Conservation (phyloP, 2,113 vertebrate species). For the Rostratula benghalensis region DNA sequence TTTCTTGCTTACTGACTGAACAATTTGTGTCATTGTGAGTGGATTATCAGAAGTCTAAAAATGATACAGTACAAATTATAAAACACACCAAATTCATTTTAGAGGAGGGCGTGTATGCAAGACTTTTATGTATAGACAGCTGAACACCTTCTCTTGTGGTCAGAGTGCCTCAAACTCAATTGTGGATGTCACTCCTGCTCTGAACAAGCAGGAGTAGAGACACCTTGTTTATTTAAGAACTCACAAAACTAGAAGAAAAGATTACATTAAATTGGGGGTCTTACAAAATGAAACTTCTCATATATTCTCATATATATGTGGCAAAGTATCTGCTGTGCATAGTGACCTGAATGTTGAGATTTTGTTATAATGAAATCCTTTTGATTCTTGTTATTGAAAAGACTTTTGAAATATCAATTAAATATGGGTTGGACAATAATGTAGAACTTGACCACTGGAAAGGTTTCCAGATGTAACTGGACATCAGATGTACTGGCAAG, state of each 20-base stretch:
- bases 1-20: not conserved
- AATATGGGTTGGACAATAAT: slow-evolving; percentile 7
- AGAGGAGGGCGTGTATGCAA: not conserved
- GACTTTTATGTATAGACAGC: not conserved
- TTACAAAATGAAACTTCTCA: not conserved
- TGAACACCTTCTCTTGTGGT: not conserved
- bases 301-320: not conserved
- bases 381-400: not conserved
- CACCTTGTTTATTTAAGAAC: not conserved
- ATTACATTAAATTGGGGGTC: not conserved
- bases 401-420: not conserved
- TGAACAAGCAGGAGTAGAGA: not conserved
- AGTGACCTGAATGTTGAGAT: not conserved
- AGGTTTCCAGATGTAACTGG: slow-evolving; percentile 26
- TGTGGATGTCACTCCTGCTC: not conserved
- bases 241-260: not conserved
- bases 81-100: not conserved
- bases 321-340: not conserved
- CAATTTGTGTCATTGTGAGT: not conserved
- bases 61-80: not conserved
- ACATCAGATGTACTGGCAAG: slow-evolving; percentile 15
- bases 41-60: not conserved
- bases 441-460: not conserved
- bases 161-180: not conserved
- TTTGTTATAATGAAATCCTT: not conserved